Base-by-base conservation (phyloP, 2,113 vertebrate genomes). In the Xenus cinereus region DNA sequence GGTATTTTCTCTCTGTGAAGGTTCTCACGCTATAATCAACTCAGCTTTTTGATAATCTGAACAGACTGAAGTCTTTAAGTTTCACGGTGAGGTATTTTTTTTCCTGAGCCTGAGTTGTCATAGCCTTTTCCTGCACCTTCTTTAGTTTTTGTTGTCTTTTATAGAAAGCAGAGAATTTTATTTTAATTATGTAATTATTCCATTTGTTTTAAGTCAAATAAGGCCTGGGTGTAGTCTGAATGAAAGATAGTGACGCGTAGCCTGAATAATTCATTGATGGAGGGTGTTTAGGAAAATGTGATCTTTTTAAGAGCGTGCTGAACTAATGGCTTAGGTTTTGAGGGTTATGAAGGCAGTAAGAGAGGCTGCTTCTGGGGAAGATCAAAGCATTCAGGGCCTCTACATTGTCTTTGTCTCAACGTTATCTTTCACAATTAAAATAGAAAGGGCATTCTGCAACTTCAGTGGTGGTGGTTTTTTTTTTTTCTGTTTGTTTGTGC, bases 1-100 rank as follows among this genome's bases (percentile, higher is more conserved):
- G 76, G 35, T 69, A 63, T 95, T 97, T 97, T 97, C 89, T 80
- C 90, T 82, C 89, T 53, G 48, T 60, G 94, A 69, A 92, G 57
- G 66, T 89, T 92, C 83, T 93, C 45, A 6, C 56, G 18, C 83
- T 93, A 15, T 93, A 96, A 95, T 97, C 88, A 68, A 96, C 41
- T 24, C 83, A 90, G 86, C 48, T 92, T 94, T 90, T 72, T 81
- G 86, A 73, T 93, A 89, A 92, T 74, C 72, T 64, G 60, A 96
- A 89, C 92, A 96, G 85, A 92, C 80, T 90, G 79, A 57, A 84
- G 85, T 68, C 90, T 92, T 90, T 74, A 95, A 80, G 68, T 78
- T 88, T 94, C 88, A 86, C 92, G 77, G 93, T 93, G 41, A 94
- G 87, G 56, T 41, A 5, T 32, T 59, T 54, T 54, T 93, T 48